Base-by-base conservation (phyloP, 2,888 invertebrate species). In the Pseudococcus jackbeardsleyi region DNA sequence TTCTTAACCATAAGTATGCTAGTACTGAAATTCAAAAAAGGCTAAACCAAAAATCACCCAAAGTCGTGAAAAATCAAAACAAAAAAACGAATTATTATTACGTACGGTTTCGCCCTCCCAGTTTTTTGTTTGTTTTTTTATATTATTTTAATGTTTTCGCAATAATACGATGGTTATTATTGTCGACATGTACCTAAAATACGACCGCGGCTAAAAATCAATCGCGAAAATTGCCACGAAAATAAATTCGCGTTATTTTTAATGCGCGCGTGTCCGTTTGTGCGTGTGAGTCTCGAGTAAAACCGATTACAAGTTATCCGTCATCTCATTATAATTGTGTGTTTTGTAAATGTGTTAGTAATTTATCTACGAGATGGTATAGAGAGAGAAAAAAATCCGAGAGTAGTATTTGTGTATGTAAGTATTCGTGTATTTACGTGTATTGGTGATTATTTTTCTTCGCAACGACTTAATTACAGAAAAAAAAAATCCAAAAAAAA, bases 1-100 rank as follows among this genome's bases (percentile, higher is more conserved):
- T 97, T 97, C 92, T 93, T 97, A 91, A 93, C 95, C 90, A 94
- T 96, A 90, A 96, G 96, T 90, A 92, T 96, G 91, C 92, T 96
- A 89, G 96, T 96, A 90, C 93, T 97, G 90, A 96, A 94, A 92
- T 93, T 96, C 91, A 97, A 96, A 92, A 94, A 95, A 91, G 96
- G 96, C 91, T 96, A 94, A 93, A 54, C 59, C 17, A 12, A 39
- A 39, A 15, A 15, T 48, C 46, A 19, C 19, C 19, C 19, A 9
- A 5, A 17, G 22, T 85, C 39, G 85, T 64, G 59, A 54, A 85
- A 85, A 85, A 64, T 59, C 85, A 59, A 85, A 85, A 54, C 26
- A 48, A 84, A 84, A 54, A 85, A 85, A 54, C 50, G 84, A 84
- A 84, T 59, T 59, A 85, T 54, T 64, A 33, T 85, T 85, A 85